Evolutionary conservation across 2,797 vertebrate genomes (phyloP), one percentile per base, ranked within the genome.

Genomic region (Lophius americanus): DNA sequence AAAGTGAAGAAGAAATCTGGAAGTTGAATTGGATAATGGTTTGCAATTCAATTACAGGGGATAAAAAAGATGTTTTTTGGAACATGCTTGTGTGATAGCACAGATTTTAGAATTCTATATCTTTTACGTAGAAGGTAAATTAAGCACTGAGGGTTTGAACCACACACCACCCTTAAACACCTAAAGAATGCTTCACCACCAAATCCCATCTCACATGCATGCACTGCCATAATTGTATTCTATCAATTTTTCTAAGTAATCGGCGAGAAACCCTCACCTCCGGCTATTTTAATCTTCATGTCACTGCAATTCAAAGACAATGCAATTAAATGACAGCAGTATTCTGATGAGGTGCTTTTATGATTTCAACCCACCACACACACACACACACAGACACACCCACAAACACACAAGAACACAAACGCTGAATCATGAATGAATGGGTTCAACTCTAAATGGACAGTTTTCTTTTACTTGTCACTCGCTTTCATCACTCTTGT

Each of bases 211-310:
- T 85, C 85, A 85, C 75, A 83, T 56, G 67, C 73, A 75, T 79
- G 79, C 69, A 59, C 81, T 64, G 64, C 62, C 60, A 82, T 88
- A 88, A 91, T 88, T 89, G 85, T 90, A 89, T 88, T 85, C 78
- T 23, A 65, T 55, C 66, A 61, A 75, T 84, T 81, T 85, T 75
- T 81, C 75, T 64, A 48, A 58, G 68, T 77, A 79, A 83, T 80
- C 55, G 51, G 35, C 5, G 2, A 64, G 58, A 80, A 64, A 74
- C 75, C 74, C 73, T 78, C 68, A 85, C 78, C 82, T 74, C 74
- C 57, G 85, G 70, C 75, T 80, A 68, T 84, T 88, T 81, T 79
- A 70, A 79, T 73, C 71, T 75, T 68, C 67, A 43, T 66, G 56
- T 61, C 38, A 10, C 76, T 61, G 78, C 71, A 78, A 81, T 83